These are phyloP conservation scores for Gandaritis pyraliata DNA, from an alignment of 2,888 invertebrate species.

Conservation along the genomic window DNA sequence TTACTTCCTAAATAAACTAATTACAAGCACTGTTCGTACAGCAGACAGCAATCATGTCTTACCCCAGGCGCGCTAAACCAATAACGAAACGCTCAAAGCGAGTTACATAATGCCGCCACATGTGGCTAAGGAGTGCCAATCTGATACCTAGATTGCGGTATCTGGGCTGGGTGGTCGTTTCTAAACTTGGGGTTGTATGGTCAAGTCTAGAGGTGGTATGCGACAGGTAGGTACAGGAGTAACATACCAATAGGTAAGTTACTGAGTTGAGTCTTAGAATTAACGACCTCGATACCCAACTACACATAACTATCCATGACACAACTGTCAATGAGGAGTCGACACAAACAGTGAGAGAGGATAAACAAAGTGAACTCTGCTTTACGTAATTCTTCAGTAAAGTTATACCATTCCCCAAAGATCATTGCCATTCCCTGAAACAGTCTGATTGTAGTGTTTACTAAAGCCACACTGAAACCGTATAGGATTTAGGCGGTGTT, in stretches of 20 bases:
- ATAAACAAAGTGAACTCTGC: no score
- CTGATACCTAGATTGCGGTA: conserved; percentile 23
- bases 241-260: neutral
- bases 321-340: no score
- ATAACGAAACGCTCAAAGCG: conserved; percentile 17
- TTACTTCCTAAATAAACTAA: conserved; percentile 27
- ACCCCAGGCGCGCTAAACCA: conserved; percentile 29
- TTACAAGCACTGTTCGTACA: conserved; percentile 27
- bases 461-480: no score
- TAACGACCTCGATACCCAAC: no score
- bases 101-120: conserved; percentile 25
- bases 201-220: neutral
- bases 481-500: no score
- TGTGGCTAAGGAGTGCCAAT: conserved; percentile 27
- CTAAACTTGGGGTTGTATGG: conserved; percentile 4
- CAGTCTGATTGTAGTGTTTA: no score
- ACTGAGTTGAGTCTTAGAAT: no score
- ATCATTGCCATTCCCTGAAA: no score
- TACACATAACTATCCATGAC: no score
- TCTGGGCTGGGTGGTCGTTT: conserved; percentile 19
- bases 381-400: no score
- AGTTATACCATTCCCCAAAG: no score
- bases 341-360: no score
- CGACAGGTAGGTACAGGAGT: neutral
- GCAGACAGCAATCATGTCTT: conserved; percentile 28